Conservation (phyloP, 1,140 invertebrate species). For the Tachypleus tridentatus region DNA sequence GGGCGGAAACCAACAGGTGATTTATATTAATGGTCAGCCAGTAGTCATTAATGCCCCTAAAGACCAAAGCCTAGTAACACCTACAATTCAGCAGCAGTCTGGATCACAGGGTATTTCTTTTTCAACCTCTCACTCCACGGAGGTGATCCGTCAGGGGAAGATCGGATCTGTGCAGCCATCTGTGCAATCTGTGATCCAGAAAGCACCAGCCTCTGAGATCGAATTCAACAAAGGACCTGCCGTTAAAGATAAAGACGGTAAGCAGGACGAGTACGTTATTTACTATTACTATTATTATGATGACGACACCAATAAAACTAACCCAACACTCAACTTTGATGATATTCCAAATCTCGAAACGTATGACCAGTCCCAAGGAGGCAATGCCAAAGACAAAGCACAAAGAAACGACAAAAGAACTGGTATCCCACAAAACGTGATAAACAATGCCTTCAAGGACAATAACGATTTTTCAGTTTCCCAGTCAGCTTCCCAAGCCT, state of each 20-base stretch:
- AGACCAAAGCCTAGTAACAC: background rate
- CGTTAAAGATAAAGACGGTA: constrained; percentile 14
- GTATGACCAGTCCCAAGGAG: constrained; percentile 9
- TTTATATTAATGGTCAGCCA: background rate
- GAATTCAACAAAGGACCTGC: constrained; percentile 2
- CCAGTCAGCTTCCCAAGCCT: background rate
- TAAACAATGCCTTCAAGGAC: constrained; percentile 1
- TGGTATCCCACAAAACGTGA: background rate
- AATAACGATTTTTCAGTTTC: background rate
- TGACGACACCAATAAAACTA: constrained; percentile 13
- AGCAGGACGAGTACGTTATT: constrained; percentile 16
- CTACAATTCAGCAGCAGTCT: background rate
- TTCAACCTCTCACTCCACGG: background rate
- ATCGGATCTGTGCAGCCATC: constrained; percentile 1
- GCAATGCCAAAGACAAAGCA: background rate
- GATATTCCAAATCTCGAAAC: constrained; percentile 17
- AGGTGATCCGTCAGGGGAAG: constrained; percentile 5
- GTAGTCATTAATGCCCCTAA: background rate
- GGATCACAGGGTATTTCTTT: constrained; percentile 1
- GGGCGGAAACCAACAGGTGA: background rate
- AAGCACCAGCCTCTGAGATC: constrained; percentile 15
- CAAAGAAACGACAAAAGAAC: background rate
- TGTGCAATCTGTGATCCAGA: constrained; percentile 4
- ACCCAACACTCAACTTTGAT: constrained; percentile 15
- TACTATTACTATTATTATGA: constrained; percentile 22